A percentile compares a stretch with the other conserved stretches of the same genome.
phyloP scores from a whole-genome alignment of 2,888 invertebrate species.

The Pheosia gnoma region DNA sequence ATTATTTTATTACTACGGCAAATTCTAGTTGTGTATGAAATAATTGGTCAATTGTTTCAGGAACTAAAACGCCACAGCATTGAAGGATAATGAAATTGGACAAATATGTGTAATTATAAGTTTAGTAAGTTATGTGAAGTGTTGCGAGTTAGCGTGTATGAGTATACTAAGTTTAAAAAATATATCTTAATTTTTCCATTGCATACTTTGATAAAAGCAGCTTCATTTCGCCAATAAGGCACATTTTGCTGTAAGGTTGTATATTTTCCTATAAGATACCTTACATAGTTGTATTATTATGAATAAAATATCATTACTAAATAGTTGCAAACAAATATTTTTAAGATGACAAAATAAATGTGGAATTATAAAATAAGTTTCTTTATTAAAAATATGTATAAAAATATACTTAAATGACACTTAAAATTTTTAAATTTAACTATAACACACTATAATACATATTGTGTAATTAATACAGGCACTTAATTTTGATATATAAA shows the following conservation, averaged over 20 bases:
- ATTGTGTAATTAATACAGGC: not conserved
- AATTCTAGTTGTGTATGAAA: not conserved
- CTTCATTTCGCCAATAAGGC: conserved; percentile 29
- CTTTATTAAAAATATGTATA: conserved; percentile 10
- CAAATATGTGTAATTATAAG: conserved; percentile 26
- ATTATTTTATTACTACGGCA: no score
- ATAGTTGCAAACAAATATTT: conserved; percentile 26
- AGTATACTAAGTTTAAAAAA: conserved; percentile 22
- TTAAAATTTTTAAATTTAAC: not conserved
- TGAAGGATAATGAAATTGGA: conserved; percentile 24
- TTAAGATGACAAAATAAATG: conserved; percentile 44
- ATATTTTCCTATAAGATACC: conserved; percentile 28
- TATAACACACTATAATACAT: conserved; percentile 4
- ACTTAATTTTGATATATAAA: not conserved
- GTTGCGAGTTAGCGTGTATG: conserved; percentile 37
- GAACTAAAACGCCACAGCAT: conserved; percentile 15
- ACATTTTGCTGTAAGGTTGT: conserved; percentile 32
- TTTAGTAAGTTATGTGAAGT: conserved; percentile 35
- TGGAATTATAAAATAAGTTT: conserved; percentile 17
- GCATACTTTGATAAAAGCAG: conserved; percentile 29
- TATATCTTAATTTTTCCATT: conserved; percentile 14
- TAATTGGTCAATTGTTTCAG: conserved; percentile 21
- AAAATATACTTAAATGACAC: not conserved
- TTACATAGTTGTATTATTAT: conserved; percentile 27
- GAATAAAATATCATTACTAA: conserved; percentile 13